phyloP scores from a whole-genome alignment of 2,113 vertebrate species.

The Nothocercus nigrocapillus region DNA sequence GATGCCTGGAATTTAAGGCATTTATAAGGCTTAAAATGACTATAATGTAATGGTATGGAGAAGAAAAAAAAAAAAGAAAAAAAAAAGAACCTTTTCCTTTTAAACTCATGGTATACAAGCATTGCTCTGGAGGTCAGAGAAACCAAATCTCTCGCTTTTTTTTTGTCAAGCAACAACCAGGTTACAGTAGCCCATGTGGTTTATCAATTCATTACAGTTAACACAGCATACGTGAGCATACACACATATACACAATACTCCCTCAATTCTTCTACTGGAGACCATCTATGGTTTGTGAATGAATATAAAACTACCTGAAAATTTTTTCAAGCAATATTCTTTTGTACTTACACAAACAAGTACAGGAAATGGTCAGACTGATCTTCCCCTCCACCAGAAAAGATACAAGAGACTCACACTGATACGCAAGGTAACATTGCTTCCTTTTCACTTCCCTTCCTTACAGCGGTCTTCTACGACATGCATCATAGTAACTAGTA shows the following conservation, averaged over 20 bases:
- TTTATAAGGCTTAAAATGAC: background rate
- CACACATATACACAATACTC: background rate
- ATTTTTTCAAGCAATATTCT: constrained; percentile 18
- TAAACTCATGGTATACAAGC: background rate
- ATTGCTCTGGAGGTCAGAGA: constrained; percentile 35
- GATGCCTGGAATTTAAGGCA: background rate
- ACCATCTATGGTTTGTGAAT: background rate
- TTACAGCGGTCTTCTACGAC: constrained; percentile 80
- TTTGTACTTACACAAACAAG: background rate
- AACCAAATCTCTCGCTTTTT: background rate
- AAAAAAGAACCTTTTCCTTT: background rate
- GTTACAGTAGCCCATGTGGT: constrained; percentile 10
- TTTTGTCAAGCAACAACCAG: background rate
- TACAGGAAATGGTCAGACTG: background rate
- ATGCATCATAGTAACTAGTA: constrained; percentile 90
- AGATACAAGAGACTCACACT: background rate
- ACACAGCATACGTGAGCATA: background rate
- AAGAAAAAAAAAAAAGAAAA: background rate
- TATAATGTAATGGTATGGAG: background rate
- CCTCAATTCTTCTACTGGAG: background rate
- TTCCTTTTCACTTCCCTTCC: background rate
- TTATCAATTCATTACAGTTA: background rate
- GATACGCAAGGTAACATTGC: background rate
- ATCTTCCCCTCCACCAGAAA: background rate
- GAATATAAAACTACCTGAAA: background rate